These are phyloP conservation scores for Anabas testudineus DNA, from an alignment of 2,797 vertebrate species.

Conservation along the genomic window DNA sequence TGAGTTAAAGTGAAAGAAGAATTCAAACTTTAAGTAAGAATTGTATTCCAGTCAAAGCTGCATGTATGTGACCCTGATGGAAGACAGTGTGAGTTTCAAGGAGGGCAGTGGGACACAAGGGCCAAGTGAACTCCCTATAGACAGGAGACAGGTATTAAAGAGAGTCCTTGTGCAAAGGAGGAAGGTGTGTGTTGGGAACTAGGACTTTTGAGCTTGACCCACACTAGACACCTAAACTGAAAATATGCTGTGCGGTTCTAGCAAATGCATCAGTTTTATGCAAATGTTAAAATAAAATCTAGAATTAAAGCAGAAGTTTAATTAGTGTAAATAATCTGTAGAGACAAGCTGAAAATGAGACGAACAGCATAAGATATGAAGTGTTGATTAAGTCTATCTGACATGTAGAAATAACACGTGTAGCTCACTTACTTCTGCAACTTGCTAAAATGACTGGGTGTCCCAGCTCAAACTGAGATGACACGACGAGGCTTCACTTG, in stretches of 20 bases:
- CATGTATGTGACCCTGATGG: constrained; percentile 1
- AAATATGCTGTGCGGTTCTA: no score
- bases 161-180: background rate
- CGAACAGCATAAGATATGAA: background rate
- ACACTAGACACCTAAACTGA: background rate
- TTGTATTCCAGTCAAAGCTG: background rate
- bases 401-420: background rate
- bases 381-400: no score
- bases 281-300: background rate
- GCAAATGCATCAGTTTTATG: background rate
- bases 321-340: background rate
- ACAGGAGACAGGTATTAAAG: background rate
- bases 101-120: background rate
- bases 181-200: background rate
- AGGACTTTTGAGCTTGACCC: background rate
- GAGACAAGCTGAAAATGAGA: background rate
- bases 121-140: background rate
- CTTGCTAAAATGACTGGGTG: background rate
- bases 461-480: no score
- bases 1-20: constrained; percentile 8
- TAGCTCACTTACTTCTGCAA: background rate
- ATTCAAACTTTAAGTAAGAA: background rate
- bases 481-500: no score
- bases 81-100: constrained; percentile 7
- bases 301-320: background rate